Base-by-base conservation (phyloP, 30 jellyfish, hydroid and myxozoan species). In the Aurelia coerulea region DNA sequence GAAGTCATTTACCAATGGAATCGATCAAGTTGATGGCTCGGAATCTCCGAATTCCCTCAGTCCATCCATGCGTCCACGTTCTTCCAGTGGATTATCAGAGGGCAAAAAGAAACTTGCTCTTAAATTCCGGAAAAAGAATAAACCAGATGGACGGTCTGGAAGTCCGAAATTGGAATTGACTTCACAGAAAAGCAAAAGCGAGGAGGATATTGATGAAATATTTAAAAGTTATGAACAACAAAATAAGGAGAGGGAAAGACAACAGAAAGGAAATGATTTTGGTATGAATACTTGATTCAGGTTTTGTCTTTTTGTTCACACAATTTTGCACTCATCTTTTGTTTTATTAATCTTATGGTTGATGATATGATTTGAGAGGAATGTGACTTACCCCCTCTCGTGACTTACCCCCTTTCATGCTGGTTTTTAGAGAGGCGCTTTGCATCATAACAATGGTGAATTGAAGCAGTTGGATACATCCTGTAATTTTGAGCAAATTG, bases 121-220 rank as follows among this genome's bases (percentile, higher is more conserved):
- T 67, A 74, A 79, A 58, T 75, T 83, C 76, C 91, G 93, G 34
- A 91, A 85, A 88, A 75, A 53, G 56, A 86, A 79, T 12, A 72
- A 71, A 65, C 56, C 56, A 46, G 93, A 81, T 2, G 37, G 81
- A 33, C 70, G 65, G 65, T 69, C 83, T 17, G 83, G 68, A 49
- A 51, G 62, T 49, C 95, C 53, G 66, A 62, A 46, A 63, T 54
- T 10, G 13, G 89, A 65, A 41, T 41, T 53, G 3, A 41, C 68
- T 11, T 79, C 89, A 56, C 58, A n/a, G n/a, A 29, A 42, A 46
- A 51, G 80, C 41, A 77, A 84, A 34, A 79, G 74, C 9, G 96
- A 92, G 33, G 91, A 90, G 39, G 98, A 92, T 65, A 72, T 92
- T 19, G 98, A 92, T 76, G 83, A 89, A 33, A 74, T 92, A 51